Percentiles rank a stretch among this genome's conserved stretches.
These are phyloP conservation scores for Antedon mediterranea DNA, from an alignment of 53 echinoderm and acorn worm genomes.

Conservation along the genomic window DNA sequence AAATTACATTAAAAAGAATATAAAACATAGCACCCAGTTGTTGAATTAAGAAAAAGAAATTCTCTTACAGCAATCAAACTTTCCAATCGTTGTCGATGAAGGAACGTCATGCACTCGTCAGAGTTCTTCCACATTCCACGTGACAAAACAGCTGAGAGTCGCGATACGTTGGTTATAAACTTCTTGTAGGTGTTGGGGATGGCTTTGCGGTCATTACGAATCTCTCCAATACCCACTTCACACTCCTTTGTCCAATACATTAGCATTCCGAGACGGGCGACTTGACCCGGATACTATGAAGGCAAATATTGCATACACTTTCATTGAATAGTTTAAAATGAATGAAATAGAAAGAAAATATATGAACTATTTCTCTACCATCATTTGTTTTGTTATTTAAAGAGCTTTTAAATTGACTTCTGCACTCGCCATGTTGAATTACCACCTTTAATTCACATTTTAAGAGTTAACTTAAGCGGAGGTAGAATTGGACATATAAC, in stretches of 20 bases:
- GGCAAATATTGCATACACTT: not conserved
- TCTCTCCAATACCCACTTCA: constrained; percentile 80
- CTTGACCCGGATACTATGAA: constrained; percentile 79
- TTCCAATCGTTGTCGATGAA: constrained; percentile 76
- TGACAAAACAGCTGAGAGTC: constrained; percentile 50
- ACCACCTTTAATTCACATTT: no score
- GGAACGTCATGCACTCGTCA: constrained; percentile 66
- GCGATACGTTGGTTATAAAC: constrained; percentile 52
- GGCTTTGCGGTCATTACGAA: constrained; percentile 78
- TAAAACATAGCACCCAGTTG: no score
- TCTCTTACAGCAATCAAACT: constrained; percentile 79
- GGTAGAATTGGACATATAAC: no score
- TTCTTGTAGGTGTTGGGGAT: constrained; percentile 76
- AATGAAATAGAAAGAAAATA: no score
- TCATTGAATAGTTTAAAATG: no score
- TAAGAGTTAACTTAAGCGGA: no score
- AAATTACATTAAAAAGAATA: no score
- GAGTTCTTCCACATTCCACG: constrained; percentile 77
- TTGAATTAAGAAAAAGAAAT: no score
- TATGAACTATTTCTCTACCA: not conserved
- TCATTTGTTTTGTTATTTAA: not conserved
- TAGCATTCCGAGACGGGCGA: constrained; percentile 67
- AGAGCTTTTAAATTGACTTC: not conserved
- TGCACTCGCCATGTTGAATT: not conserved
- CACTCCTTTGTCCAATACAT: constrained; percentile 97